Percentiles rank a stretch among this genome's conserved stretches.
These are phyloP conservation scores for Heterotilapia buettikoferi DNA, from an alignment of 2,113 vertebrate genomes.

Conservation along the genomic window DNA sequence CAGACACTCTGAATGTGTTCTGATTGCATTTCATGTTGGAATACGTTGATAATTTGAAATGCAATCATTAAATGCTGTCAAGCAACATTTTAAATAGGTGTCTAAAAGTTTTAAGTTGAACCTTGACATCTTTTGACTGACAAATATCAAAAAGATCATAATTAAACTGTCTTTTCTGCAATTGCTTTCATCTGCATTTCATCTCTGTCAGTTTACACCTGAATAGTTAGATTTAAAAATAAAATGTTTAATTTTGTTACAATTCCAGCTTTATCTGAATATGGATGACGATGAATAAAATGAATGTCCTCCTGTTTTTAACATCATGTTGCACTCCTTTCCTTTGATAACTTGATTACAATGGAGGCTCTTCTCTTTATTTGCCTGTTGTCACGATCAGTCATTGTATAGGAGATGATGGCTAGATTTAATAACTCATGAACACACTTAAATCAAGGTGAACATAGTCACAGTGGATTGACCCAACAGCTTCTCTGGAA, in stretches of 20 bases:
- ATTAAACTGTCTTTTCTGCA: not conserved
- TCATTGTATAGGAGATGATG: not conserved
- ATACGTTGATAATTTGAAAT: rapidly evolving
- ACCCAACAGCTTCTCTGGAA: not conserved
- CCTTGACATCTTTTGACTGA: not conserved
- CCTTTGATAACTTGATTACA: not conserved
- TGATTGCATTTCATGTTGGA: not conserved
- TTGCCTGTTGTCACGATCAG: not conserved
- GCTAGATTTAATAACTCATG: not conserved
- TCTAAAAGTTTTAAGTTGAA: not conserved
- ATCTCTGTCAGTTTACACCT: not conserved
- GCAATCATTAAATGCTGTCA: not conserved
- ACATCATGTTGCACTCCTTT: not conserved
- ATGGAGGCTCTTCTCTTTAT: not conserved
- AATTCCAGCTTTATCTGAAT: not conserved
- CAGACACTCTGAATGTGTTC: not conserved
- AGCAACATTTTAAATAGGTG: not conserved
- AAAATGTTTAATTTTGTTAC: not conserved
- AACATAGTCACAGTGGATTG: not conserved
- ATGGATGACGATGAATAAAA: not conserved
- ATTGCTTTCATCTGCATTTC: not conserved
- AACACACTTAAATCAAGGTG: not conserved
- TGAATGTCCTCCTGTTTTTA: not conserved
- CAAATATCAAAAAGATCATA: not conserved
- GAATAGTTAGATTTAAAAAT: not conserved